Conservation (phyloP, 2,797 vertebrate species). For the Syngnathus acus region DNA sequence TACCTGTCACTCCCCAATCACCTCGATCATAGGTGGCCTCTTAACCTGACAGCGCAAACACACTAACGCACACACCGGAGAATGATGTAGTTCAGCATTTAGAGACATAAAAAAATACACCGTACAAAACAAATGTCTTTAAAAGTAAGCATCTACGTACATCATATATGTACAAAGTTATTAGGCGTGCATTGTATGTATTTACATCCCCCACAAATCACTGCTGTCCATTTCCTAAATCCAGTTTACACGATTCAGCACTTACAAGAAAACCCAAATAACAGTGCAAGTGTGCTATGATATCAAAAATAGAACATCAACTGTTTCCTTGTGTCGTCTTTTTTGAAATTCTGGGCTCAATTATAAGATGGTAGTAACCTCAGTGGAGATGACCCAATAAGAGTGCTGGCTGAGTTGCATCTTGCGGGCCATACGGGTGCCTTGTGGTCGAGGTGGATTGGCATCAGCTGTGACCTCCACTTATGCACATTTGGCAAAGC, state of each 20-base stretch:
- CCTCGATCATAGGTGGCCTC: constrained; percentile 37
- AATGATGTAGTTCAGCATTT: constrained; percentile 3
- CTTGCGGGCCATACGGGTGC: constrained; percentile 9
- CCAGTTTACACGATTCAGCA: constrained; percentile 55
- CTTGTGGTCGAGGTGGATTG: constrained; percentile 13
- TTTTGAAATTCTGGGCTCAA: constrained; percentile 42
- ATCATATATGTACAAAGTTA: constrained; percentile 69
- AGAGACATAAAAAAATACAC: background rate
- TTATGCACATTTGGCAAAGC: constrained; percentile 35
- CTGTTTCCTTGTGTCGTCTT: constrained; percentile 29
- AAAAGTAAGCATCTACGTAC: constrained; percentile 69
- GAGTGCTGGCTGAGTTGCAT: constrained; percentile 23
- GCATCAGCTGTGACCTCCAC: constrained; percentile 41
- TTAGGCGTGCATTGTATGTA: constrained; percentile 47
- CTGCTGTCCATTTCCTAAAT: constrained; percentile 46
- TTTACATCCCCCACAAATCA: constrained; percentile 19
- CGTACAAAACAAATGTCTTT: constrained; percentile 55
- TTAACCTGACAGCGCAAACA: constrained; percentile 36
- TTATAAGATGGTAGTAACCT: constrained; percentile 21
- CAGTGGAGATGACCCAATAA: constrained; percentile 18
- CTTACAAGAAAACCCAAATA: constrained; percentile 33
- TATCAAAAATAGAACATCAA: constrained; percentile 38
- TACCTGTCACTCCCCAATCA: constrained; percentile 28
- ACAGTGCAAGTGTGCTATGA: constrained; percentile 57
- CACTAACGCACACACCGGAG: constrained; percentile 17